Evolutionary conservation across 2,888 invertebrate genomes (phyloP), one percentile per base, ranked within the genome.

Genomic region (Agrochola macilenta): DNA sequence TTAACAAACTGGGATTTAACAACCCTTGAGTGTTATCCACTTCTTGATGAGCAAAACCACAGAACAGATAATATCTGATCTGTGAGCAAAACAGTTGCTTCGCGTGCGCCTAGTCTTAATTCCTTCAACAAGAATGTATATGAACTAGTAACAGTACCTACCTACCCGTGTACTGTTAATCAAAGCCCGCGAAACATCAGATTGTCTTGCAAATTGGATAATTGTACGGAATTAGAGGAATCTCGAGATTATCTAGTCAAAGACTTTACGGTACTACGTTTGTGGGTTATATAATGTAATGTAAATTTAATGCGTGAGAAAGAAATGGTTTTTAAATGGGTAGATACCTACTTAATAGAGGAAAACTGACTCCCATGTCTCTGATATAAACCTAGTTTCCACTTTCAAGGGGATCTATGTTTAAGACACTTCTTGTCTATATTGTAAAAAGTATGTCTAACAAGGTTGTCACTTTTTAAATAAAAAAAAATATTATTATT

Each of bases 141-240:
- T 23, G 17, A 26, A 57, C 26, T 39, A 17, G 14, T 71, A 76
- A 78, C 78, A 69, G 69, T 81, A 75, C n/a, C 7, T 81, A 75
- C n/a, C 5, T 83, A 76, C n/a, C 9, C 26, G 61, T 65, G 66
- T 86, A 87, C 87, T 74, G 79, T 83, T 83, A 85, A 78, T 78
- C 69, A 35, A 26, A 79, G 74, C 60, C 66, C 26, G 78, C 72
- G 78, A 87, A 87, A 87, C 86, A 87, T 88, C 82, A 85, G 87
- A 90, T 90, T 89, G 84, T 89, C 81, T 87, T 84, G 87, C 88
- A 90, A 93, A 94, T 93, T 91, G 89, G 88, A 92, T 93, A 92
- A 93, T 93, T 91, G 89, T 80, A 78, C 78, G 75, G 84, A 85
- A 89, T 89, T 86, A 84, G 74, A 87, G 69, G 76, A 68, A 83